Evolutionary conservation across 2,113 vertebrate genomes (phyloP), one percentile per base, ranked within the genome.

Genomic region (Phoenicopterus ruber): DNA sequence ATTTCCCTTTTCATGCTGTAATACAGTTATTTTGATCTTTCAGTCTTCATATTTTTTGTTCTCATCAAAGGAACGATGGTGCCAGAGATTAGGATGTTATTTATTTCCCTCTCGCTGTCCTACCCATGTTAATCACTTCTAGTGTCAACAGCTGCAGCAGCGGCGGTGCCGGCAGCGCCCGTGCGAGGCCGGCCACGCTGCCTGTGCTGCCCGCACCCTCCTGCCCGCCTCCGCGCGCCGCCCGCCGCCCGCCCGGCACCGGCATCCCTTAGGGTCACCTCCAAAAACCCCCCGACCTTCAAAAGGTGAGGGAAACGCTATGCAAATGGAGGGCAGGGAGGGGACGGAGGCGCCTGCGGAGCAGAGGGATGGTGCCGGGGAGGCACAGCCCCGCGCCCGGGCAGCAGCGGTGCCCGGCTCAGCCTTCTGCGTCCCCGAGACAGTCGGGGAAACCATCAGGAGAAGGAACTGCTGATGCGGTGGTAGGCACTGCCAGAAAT

Each of bases 11-110:
- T 97, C 95, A 94, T 90, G 95, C 94, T 96, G 95, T 87, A 89
- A 81, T 86, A 95, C 78, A 74, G 90, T 91, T 89, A 95, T 96
- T 94, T 96, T 97, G 96, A 98, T 97, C 97, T 98, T 80, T 94
- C 94, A 80, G 90, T 90, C 96, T 49, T 59, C 92, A 96, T 92
- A 92, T 96, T 93, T 97, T 97, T 96, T 95, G 91, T 96, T 97
- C 93, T 96, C 96, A 96, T 97, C 97, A 97, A 97, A 98, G 96
- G 93, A 63, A 89, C 15, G 94, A 97, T 96, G 94, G 93, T 91
- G 71, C 70, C 84, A 93, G 84, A 82, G 79, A 97, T 96, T 88
- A 94, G 88, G 90, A 84, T 79, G 95, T 97, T 97, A 96, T 97
- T 97, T 91, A 90, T 83, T 86, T 84, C 91, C 94, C 92, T 90